phyloP scores from a whole-genome alignment of 2,888 invertebrate genomes.

The Uloborus plumipes region DNA sequence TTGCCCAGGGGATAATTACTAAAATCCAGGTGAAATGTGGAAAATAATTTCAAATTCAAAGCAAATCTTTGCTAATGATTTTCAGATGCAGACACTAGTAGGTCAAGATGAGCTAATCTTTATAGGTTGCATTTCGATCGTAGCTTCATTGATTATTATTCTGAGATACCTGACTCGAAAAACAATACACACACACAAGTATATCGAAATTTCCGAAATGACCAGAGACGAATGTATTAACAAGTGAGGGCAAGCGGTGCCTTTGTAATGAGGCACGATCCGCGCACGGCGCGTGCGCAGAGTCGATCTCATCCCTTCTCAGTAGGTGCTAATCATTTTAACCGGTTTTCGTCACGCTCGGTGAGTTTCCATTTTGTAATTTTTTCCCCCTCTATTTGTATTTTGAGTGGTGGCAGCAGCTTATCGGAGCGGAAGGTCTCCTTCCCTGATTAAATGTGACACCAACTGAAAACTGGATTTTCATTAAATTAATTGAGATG shows the following conservation, averaged over 20 bases:
- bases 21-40: too few relatives aligned
- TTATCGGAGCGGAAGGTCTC: neutral
- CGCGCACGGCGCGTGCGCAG: neutral
- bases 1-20: too few relatives aligned
- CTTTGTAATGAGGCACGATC: conserved; percentile 23
- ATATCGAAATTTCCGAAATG: too few relatives aligned
- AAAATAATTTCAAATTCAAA: too few relatives aligned
- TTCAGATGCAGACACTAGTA: too few relatives aligned
- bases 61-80: too few relatives aligned
- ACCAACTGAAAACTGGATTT: conserved; percentile 6
- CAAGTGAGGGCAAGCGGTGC: conserved; percentile 9
- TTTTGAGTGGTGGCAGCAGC: neutral
- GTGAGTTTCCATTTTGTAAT: neutral
- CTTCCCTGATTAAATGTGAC: conserved; percentile 15
- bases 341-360: conserved; percentile 40
- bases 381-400: neutral
- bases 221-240: conserved; percentile 5
- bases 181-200: too few relatives aligned
- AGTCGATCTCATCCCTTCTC: neutral
- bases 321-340: conserved; percentile 21
- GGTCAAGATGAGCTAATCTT: too few relatives aligned
- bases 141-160: too few relatives aligned
- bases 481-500: conserved; percentile 4
- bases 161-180: too few relatives aligned
- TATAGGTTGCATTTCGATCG: too few relatives aligned